Evolutionary conservation across 2,888 invertebrate genomes (phyloP), one percentile per base, ranked within the genome.

Genomic region (Cacoxenus indagator): DNA sequence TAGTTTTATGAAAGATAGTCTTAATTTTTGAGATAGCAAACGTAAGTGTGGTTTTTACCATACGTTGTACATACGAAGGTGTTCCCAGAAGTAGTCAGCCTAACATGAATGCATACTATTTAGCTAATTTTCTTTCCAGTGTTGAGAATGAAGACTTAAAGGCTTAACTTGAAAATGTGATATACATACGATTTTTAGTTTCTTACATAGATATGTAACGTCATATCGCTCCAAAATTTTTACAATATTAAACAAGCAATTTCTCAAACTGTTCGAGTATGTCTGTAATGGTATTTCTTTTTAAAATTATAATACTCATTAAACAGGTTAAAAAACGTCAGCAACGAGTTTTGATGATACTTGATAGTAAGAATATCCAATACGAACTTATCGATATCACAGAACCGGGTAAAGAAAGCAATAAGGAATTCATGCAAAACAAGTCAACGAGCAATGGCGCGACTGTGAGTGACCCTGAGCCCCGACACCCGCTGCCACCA

Each of bases 301-400:
- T 37, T 4, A 37, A n/a, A n/a, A n/a, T n/a, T 51, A 59, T 59
- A 29, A 57, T 11, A 27, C 1, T 57, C 5, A 22, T 1, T 3
- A 54, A 57, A 69, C 87, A 98, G 98, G 96, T 98, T 76, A 97
- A 97, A 89, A 98, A 98, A 89, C 92, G 96, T 80, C 98, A 98
- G 88, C 96, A 97, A 87, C 92, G 97, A 75, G 96, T 98, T 68
- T 89, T 95, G 81, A 95, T 98, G 94, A 95, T 97, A 85, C 90
- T 99, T 83, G 96, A 97, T 85, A 95, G 97, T 78, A 95, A 96
- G 90, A 92, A 91, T 88, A 94, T 99, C 78, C 92, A 93, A 81
- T 97, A 96, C 88, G 94, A 96, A 87, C 90, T 93, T 71, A 93
- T 99, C 84, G 99, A 99, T 89, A 97, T 99, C 84, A 95, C 98